Evolutionary conservation across 2,113 vertebrate species (phyloP).

Genomic region (Sturnira hondurensis): DNA sequence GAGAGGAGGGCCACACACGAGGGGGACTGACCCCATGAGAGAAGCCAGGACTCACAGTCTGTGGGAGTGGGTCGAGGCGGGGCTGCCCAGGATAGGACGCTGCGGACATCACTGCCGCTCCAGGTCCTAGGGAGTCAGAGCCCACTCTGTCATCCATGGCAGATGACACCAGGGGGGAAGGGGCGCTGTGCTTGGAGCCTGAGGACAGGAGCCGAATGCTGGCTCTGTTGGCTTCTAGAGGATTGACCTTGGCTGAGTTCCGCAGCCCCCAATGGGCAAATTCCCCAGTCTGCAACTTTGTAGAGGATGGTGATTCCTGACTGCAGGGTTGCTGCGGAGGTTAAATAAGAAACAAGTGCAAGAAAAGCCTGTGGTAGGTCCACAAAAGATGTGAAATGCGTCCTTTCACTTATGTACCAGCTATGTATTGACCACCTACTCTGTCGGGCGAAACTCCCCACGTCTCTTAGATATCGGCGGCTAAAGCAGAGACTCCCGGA

Average conservation of each 20-base stretch:
- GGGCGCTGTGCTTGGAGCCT: not conserved
- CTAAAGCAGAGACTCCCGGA: not conserved
- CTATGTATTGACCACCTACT: not conserved
- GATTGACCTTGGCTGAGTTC: not conserved
- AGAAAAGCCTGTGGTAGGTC: not conserved
- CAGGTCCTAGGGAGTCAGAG: not conserved
- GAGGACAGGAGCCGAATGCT: not conserved
- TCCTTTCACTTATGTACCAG: not conserved
- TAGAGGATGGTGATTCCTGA: not conserved
- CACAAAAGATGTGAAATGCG: not conserved
- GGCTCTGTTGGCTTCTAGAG: not conserved
- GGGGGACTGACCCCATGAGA: fast-evolving
- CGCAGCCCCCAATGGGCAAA: not conserved
- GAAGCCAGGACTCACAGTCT: no score
- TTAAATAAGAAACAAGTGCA: not conserved
- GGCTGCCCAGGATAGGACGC: not conserved
- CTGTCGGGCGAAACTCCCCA: no score
- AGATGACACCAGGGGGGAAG: not conserved
- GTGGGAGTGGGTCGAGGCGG: no score
- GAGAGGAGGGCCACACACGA: not conserved
- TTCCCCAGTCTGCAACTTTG: not conserved
- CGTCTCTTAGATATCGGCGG: not conserved
- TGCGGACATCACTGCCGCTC: fast-evolving
- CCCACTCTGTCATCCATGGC: no score
- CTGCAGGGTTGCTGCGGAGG: not conserved